Evolutionary conservation across 2,113 vertebrate genomes (phyloP), one percentile per base, ranked within the genome.

Genomic region (Mixornis gularis): DNA sequence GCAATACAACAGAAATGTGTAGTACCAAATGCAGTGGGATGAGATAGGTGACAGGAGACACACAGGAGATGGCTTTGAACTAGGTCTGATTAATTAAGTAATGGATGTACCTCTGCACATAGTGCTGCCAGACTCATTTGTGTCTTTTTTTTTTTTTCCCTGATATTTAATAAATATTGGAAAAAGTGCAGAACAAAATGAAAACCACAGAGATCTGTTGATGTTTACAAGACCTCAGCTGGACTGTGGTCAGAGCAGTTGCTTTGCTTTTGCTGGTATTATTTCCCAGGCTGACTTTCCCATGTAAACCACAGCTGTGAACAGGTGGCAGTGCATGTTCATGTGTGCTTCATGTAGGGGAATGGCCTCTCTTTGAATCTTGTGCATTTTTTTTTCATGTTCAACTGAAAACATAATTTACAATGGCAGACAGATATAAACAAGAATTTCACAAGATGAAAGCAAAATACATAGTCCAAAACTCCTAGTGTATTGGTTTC

Each of bases 171-270:
- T 27, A 64, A 38, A 29, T 46, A 29, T 5, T 89, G 43, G 51
- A 16, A 70, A 76, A 89, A 87, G 10, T 25, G 29, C 46, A 79
- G 48, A 72, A 51, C 3, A 4, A 56, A 89, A 69, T 41, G 2
- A 59, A 89, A 92, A 9, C 19, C 30, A 4, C 49, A 52, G 38
- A 87, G 52, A 62, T 69, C 46, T 83, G 53, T 63, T 73, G 78
- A 56, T 89, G 84, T 92, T 91, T 85, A 89, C 78, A 59, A 56
- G 73, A 81, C 55, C 59, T 46, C 89, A 91, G 84, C 70, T 94
- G 92, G 70, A 52, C 66, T 52, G 65, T 38, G 34, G 46, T 85
- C 60, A 66, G 53, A 84, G 27, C 53, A 66, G 32, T 80, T 34
- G 3, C 65, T 85, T 84, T 81, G 32, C 77, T 25, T 30, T 66